These are phyloP conservation scores for Achroia grisella DNA, from an alignment of 1,140 invertebrate species.

Conservation along the genomic window DNA sequence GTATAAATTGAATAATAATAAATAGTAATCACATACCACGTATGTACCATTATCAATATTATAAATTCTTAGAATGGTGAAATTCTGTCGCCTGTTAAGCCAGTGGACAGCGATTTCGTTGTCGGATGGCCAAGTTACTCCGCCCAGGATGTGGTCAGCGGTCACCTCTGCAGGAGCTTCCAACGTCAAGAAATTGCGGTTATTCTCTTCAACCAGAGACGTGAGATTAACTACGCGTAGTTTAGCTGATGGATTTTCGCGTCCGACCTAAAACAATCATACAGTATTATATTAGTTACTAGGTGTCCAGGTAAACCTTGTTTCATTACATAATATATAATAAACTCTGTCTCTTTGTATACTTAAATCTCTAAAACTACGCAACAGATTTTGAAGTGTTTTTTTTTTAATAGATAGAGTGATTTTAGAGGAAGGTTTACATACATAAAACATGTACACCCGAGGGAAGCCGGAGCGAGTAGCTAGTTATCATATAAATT, in stretches of 20 bases:
- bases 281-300: no score
- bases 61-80: constrained; percentile 57
- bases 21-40: constrained; percentile 24
- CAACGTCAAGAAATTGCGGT: constrained; percentile 30
- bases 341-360: no score
- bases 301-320: no score
- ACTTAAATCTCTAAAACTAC: no score
- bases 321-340: no score
- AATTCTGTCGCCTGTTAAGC: constrained; percentile 92
- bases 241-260: constrained; percentile 55
- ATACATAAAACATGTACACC: no score
- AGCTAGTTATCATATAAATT: no score
- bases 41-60: constrained; percentile 33
- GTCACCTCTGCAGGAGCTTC: constrained; percentile 64
- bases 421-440: no score
- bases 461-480: no score
- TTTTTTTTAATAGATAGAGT: no score
- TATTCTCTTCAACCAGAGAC: constrained; percentile 16
- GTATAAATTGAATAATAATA: not conserved
- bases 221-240: constrained; percentile 54
- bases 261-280: constrained; percentile 47
- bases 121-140: constrained; percentile 85
- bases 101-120: constrained; percentile 83
- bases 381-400: no score
- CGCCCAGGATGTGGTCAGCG: constrained; percentile 74